Base-by-base conservation (phyloP, 2,113 vertebrate species). In the Tragulus kanchil region DNA sequence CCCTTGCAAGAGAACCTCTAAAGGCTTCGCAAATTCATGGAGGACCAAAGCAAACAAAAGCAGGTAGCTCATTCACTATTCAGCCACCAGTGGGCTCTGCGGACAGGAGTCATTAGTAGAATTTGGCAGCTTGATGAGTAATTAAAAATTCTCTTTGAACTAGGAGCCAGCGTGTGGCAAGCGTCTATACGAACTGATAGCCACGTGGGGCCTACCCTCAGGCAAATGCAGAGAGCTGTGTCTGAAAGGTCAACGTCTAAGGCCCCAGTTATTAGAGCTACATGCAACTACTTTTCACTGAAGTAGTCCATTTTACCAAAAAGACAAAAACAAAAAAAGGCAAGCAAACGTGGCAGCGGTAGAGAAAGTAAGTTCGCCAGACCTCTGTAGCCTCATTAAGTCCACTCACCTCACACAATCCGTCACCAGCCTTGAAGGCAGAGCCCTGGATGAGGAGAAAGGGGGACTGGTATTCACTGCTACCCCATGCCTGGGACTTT, bases 61-160 rank as follows among this genome's bases (percentile, higher is more conserved):
- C 1, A 42, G 1, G 36, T 10, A 21, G 65, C 42, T 82, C 71
- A n/a, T 73, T 56, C 14, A 8, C 54, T 36, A 73, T 36, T 65
- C 50, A 36, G 78, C 26, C 28, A 75, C 42, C 77, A 79, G 19
- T 36, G 42, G 61, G 36, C 54, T 13, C 69, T 4, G 62, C 50
- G 16, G 65, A 77, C 3, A 8, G 65, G 71, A 86, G 45, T 11
- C 21, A 48, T 48, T 23, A 62, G 93, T 59, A 90, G 92, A 88
- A 90, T 85, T 42, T 89, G 85, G 93, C 89, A 96, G 75, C 94
- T 93, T 65, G 89, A 56, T 45, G 42, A 95, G 36, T 83, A 85
- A 82, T 45, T 88, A 95, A 85, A 85, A 90, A 85, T 67, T 86
- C 90, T 77, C 81, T 62, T 89, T 16, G 3, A 48, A 81, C 52